Conservation (phyloP, 2,888 invertebrate species). For the Thumatha senex region DNA sequence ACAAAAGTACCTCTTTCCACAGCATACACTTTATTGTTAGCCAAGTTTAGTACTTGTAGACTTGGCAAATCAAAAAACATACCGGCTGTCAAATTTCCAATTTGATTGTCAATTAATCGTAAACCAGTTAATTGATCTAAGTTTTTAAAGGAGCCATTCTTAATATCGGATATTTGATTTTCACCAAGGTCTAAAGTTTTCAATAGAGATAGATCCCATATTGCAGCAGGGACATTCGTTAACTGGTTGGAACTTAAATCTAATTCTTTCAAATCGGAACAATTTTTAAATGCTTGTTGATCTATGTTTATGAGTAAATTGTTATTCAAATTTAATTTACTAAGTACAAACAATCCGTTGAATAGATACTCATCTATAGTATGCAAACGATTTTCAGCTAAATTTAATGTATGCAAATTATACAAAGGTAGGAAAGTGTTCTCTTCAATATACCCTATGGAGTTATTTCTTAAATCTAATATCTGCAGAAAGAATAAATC, state of each 20-base stretch:
- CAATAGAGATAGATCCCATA: conserved; percentile 91
- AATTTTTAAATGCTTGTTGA: conserved; percentile 92
- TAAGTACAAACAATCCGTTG: conserved; percentile 92
- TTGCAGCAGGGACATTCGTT: conserved; percentile 90
- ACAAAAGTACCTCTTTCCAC: conserved; percentile 93
- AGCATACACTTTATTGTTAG: conserved; percentile 93
- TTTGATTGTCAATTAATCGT: conserved; percentile 94
- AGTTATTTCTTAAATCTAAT: conserved; percentile 93
- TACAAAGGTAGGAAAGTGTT: conserved; percentile 94
- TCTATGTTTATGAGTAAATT: conserved; percentile 91
- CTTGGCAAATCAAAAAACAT: conserved; percentile 94
- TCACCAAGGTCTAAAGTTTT: conserved; percentile 96
- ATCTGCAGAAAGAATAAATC: conserved; percentile 94
- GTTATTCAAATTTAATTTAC: conserved; percentile 92
- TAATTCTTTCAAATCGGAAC: conserved; percentile 93
- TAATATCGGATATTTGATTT: conserved; percentile 93
- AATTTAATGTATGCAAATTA: conserved; percentile 94
- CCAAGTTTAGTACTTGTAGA: conserved; percentile 93
- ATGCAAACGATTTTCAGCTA: conserved; percentile 94
- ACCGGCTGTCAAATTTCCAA: conserved; percentile 91
- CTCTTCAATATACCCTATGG: conserved; percentile 93
- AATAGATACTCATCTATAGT: conserved; percentile 91
- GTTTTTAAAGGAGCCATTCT: conserved; percentile 93
- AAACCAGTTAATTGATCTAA: conserved; percentile 94
- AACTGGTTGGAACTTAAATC: conserved; percentile 95